Percentiles rank a stretch among this genome's conserved stretches.
Evolutionary conservation across 2,113 vertebrate genomes (phyloP).

Genomic region (Anoplopoma fimbria): DNA sequence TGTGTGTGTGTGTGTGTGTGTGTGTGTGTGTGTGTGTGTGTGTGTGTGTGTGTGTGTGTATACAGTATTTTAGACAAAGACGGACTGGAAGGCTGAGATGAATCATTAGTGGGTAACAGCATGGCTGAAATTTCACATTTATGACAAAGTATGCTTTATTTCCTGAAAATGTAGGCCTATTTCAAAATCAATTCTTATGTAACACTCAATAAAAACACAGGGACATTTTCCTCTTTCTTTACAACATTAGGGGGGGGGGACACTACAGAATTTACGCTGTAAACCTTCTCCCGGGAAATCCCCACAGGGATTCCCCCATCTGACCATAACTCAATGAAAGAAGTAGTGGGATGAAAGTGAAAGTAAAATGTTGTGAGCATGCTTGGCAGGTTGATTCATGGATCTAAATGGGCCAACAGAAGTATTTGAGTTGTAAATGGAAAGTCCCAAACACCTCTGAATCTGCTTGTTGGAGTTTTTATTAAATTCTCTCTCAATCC

Average conservation of each 20-base stretch:
- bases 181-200: slow-evolving; percentile 4
- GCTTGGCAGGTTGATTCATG: not conserved
- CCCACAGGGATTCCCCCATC: slow-evolving; percentile 20
- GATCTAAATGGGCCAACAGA: not conserved
- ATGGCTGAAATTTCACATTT: slow-evolving; percentile 24
- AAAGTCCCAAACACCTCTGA: slow-evolving; percentile 49
- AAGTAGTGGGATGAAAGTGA: slow-evolving; percentile 55
- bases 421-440: slow-evolving; percentile 18
- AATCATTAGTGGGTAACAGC: slow-evolving; percentile 9
- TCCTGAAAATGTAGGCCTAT: not conserved
- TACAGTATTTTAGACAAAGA: slow-evolving; percentile 40
- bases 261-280: not conserved
- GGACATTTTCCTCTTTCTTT: not conserved
- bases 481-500: too few relatives aligned
- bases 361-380: slow-evolving; percentile 38
- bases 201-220: not conserved
- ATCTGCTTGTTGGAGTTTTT: not conserved
- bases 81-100: slow-evolving; percentile 22
- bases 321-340: slow-evolving; percentile 6
- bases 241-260: not conserved
- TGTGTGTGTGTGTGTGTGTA: slow-evolving; percentile 3
- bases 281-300: slow-evolving; percentile 16
- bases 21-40: slow-evolving; percentile 29
- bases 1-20: too few relatives aligned
- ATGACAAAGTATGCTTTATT: slow-evolving; percentile 1